Evolutionary conservation across 2,797 vertebrate species (phyloP), one percentile per base, ranked within the genome.

Genomic region (Simalia tracyae): DNA sequence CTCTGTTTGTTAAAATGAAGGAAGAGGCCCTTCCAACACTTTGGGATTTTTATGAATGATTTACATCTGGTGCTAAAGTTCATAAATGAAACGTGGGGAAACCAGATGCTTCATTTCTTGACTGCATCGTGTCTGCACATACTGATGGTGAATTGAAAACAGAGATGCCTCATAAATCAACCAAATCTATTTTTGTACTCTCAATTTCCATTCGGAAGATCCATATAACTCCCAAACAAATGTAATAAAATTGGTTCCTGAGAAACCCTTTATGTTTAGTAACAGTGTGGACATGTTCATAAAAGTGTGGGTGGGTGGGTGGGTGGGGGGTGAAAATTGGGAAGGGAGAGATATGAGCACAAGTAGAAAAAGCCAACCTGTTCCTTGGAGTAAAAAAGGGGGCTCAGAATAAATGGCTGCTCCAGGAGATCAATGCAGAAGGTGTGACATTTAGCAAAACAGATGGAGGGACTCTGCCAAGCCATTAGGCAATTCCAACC

Each of bases 21-120:
- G 93, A 96, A 91, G 92, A 96, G 94, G 91, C 91, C 96, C 95
- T 97, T 96, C 96, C 95, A 96, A 95, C 96, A 95, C 96, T 96
- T 97, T 92, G 94, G 96, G 97, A 96, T 96, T 97, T 92, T 97
- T 97, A 97, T 97, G 97, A 97, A 97, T 97, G 98, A 97, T 97
- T 98, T 97, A 98, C 97, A 97, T 97, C 97, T 97, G 97, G 97
- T 96, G 97, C 97, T 97, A 96, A 97, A 97, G 97, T 97, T 98
- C 98, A 97, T 97, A 96, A 96, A 96, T 94, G 97, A 97, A 97
- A 97, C 90, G 95, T 96, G 94, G 96, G 96, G 96, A 95, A 96
- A 97, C 96, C 97, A 97, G 97, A 97, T 97, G 98, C 97, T 97
- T 97, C 96, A 95, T 97, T 96, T 96, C 96, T 96, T 96, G 95